A percentile compares a stretch with the other conserved stretches of the same genome.
phyloP scores from a whole-genome alignment of 2,888 invertebrate species.

The Cataglyphis livida region DNA sequence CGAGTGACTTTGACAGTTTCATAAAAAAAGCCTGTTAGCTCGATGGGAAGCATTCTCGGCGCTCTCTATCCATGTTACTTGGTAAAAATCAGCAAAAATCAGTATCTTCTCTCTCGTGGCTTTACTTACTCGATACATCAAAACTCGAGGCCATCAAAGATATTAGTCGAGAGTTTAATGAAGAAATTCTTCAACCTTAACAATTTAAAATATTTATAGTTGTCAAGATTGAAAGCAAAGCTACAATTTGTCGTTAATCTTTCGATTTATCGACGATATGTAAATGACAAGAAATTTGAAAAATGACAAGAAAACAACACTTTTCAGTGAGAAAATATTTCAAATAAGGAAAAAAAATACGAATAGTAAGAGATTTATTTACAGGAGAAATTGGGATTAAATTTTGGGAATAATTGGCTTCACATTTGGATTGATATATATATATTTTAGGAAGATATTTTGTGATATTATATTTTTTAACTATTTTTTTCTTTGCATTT shows the following conservation, averaged over 20 bases:
- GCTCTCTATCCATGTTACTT: conserved; percentile 23
- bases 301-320: neutral
- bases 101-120: conserved; percentile 16
- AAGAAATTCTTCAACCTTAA: neutral
- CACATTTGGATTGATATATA: neutral
- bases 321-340: neutral
- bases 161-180: neutral
- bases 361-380: neutral
- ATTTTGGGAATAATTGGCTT: neutral
- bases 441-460: neutral
- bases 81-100: conserved; percentile 29
- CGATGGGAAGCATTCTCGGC: conserved; percentile 22
- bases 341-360: neutral
- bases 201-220: neutral
- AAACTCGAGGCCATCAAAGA: neutral
- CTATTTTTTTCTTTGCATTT: neutral
- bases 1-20: conserved; percentile 52
- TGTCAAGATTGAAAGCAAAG: neutral
- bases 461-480: neutral
- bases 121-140: neutral
- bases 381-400: neutral
- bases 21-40: conserved; percentile 34
- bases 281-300: neutral
- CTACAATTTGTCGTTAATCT: neutral
- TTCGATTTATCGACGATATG: neutral